Percentiles rank a stretch among this genome's conserved stretches.
Evolutionary conservation across 2,888 invertebrate species (phyloP).

Genomic region (Orthosia gothica): DNA sequence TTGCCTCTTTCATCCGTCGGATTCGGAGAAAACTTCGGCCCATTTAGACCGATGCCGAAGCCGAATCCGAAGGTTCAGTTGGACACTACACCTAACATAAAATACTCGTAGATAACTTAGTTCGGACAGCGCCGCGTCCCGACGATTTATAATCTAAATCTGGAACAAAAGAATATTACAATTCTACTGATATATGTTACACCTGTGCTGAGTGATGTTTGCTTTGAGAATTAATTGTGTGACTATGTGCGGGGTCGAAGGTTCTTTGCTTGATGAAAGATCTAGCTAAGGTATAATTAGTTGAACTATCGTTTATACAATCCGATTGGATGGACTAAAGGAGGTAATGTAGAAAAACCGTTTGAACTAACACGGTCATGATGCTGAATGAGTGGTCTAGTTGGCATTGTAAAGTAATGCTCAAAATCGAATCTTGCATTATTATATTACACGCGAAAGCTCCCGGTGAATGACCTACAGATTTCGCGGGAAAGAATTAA

Average conservation of each 20-base stretch:
- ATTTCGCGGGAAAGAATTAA: no score
- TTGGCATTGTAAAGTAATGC: no score
- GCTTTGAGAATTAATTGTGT: conserved; percentile 45
- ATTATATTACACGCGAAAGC: no score
- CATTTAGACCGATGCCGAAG: not conserved
- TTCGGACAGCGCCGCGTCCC: conserved; percentile 69
- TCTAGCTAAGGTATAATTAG: not conserved
- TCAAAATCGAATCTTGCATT: no score
- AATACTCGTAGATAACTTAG: conserved; percentile 68
- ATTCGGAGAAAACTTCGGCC: no score
- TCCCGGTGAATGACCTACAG: no score
- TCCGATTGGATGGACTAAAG: not conserved
- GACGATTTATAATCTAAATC: conserved; percentile 78
- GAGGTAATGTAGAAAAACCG: not conserved
- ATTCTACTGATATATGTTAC: conserved; percentile 74
- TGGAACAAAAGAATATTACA: conserved; percentile 79
- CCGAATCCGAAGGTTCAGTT: not conserved
- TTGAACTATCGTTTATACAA: not conserved
- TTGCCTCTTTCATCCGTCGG: no score
- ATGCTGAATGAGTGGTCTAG: no score
- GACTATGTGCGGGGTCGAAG: not conserved
- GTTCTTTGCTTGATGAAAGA: not conserved
- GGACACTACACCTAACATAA: conserved; percentile 31
- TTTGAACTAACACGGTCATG: no score
- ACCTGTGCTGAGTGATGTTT: conserved; percentile 71